Evolutionary conservation across 2,888 invertebrate species (phyloP), one percentile per base, ranked within the genome.

Genomic region (Lepidochrysops patricia): DNA sequence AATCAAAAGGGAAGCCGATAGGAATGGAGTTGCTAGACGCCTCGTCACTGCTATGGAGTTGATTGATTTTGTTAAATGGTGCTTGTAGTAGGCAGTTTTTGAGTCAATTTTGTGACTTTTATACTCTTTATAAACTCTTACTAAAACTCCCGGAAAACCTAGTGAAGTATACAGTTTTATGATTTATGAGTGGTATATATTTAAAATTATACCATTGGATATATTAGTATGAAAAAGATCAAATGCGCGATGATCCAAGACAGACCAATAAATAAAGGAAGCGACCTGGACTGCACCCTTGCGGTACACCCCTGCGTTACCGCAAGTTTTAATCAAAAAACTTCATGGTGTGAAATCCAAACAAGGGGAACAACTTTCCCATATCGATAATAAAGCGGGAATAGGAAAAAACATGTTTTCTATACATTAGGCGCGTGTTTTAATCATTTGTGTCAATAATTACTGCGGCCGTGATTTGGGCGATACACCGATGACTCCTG

Each of bases 281-380:
- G 72, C 75, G 77, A 67, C 76, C 79, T 68, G 76, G 70, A 76
- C 79, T 78, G 74, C 80, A 77, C 84, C 86, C 87, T 76, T 80
- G 82, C 72, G 78, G 79, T 76, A 81, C 83, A 76, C 84, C 86
- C 84, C 70, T 73, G 65, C 72, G 80, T 82, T 80, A 79, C 75
- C 75, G 76, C 72, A 70, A 74, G 79, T 82, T 84, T 84, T 85
- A 87, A 88, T 87, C 85, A 87, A 83, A 84, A 82, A 82, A 77
- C 19, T 23, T 67, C 76, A 76, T 77, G 86, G 86, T 88, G 88
- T 86, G 88, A 87, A 87, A 81, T 72, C 82, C 79, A 85, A 86
- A 87, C 77, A 73, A 75, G 84, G 87, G 84, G 81, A 79, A 72
- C 67, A 68, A 70, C 68, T 82, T 88, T 88, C 88, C 88, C 88